Conservation (phyloP, 2,888 invertebrate genomes). For the Xiphydria camelus region DNA sequence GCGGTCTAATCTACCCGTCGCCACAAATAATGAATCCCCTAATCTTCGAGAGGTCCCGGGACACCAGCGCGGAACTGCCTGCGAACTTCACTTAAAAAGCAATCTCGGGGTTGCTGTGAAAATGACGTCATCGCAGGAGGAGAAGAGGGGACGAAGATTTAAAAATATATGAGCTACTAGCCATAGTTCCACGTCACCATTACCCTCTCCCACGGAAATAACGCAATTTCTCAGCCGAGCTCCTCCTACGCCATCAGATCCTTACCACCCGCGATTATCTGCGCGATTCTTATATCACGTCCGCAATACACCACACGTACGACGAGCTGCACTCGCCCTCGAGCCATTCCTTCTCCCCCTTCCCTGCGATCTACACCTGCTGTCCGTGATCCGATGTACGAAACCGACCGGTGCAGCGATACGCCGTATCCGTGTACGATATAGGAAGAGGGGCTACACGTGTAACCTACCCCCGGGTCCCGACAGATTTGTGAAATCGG, state of each 20-base stretch:
- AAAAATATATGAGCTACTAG: constrained; percentile 50
- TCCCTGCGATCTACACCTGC: no score
- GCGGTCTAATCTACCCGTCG: constrained; percentile 27
- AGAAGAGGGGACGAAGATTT: constrained; percentile 29
- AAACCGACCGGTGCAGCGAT: no score
- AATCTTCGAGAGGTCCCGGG: constrained; percentile 23
- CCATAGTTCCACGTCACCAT: constrained; percentile 39
- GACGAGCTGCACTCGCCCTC: constrained; percentile 3
- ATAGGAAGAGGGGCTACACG: no score
- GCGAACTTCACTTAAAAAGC: constrained; percentile 35
- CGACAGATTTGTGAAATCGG: no score
- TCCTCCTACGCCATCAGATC: neutral
- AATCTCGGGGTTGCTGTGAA: constrained; percentile 34
- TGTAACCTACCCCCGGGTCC: no score
- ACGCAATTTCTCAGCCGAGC: constrained; percentile 30
- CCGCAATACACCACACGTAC: no score
- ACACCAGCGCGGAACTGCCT: constrained; percentile 12
- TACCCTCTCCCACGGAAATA: constrained; percentile 42
- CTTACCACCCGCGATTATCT: no score
- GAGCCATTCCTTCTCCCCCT: constrained; percentile 11
- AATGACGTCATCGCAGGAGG: constrained; percentile 25
- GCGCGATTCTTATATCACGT: no score
- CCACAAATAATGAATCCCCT: constrained; percentile 41
- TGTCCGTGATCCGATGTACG: no score
- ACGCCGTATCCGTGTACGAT: no score